Conservation (phyloP, 2,888 invertebrate species). For the Synanthedon myopaeformis region DNA sequence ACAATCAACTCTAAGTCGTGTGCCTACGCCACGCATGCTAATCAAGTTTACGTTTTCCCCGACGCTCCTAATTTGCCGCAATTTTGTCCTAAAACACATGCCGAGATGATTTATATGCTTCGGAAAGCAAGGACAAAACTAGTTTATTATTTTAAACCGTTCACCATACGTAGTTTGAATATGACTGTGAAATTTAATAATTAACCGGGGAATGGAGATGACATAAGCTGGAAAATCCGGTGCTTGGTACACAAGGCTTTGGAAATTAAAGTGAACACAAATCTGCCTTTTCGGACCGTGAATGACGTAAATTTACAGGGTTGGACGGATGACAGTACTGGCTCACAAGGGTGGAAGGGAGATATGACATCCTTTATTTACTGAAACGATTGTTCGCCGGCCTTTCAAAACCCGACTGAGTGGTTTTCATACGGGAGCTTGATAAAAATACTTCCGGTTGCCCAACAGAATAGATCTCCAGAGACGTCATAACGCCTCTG, state of each 20-base stretch:
- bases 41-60: constrained; percentile 21
- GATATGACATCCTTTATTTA: constrained; percentile 39
- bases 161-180: not conserved
- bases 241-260: not conserved
- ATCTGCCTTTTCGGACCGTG: constrained; percentile 6
- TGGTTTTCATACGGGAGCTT: constrained; percentile 37
- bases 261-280: not conserved
- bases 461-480: constrained; percentile 6
- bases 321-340: constrained; percentile 10
- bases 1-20: constrained; percentile 14
- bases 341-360: constrained; percentile 31
- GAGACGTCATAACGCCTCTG: constrained; percentile 4
- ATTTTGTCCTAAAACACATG: not conserved
- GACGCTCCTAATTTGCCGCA: constrained; percentile 4
- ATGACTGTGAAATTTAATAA: not conserved
- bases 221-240: not conserved
- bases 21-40: constrained; percentile 19
- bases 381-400: constrained; percentile 35
- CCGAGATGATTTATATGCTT: not conserved
- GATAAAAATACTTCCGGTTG: constrained; percentile 32
- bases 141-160: not conserved
- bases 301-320: constrained; percentile 21
- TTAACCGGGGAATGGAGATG: not conserved
- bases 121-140: constrained; percentile 3
- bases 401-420: constrained; percentile 28